These are phyloP conservation scores for Larimichthys crocea DNA, from an alignment of 2,113 vertebrate genomes.

Conservation along the genomic window DNA sequence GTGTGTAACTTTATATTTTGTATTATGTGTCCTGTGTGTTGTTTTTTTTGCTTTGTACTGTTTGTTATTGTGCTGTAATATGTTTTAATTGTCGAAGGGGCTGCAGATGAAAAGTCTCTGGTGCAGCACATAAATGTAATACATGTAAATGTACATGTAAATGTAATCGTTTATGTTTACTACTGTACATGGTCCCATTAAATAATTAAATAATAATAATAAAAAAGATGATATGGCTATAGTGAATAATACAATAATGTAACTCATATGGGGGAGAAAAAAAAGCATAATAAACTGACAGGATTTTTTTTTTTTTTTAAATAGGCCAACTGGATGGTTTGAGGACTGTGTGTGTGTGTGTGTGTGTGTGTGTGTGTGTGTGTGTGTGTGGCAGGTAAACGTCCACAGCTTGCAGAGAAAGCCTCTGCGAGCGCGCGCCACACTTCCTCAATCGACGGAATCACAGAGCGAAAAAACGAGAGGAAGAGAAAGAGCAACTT, in stretches of 20 bases:
- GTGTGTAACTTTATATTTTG: no score
- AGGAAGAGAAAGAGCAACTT: conserved; percentile 52
- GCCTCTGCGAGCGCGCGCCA: conserved; percentile 59
- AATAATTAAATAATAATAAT: no score
- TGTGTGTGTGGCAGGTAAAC: conserved; percentile 64
- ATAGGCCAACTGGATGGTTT: conserved; percentile 25
- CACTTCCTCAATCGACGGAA: conserved; percentile 80
- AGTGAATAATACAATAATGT: background rate
- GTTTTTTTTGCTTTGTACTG: no score
- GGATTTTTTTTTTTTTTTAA: background rate
- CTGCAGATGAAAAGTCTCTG: no score
- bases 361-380: conserved; percentile 22
- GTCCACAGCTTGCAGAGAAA: conserved; percentile 68
- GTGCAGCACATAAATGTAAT: no score
- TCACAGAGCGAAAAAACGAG: conserved; percentile 63
- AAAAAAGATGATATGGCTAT: no score
- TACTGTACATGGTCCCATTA: no score
- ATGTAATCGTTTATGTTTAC: no score
- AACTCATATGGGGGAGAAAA: background rate
- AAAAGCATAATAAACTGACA: conserved; percentile 6
- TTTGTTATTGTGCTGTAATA: no score
- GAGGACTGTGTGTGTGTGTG: conserved; percentile 26
- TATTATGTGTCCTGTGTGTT: no score
- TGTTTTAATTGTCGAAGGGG: no score
- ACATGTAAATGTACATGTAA: no score